A percentile compares a stretch with the other conserved stretches of the same genome.
Conservation (phyloP, 2,888 invertebrate genomes). For the Archips xylosteana region DNA sequence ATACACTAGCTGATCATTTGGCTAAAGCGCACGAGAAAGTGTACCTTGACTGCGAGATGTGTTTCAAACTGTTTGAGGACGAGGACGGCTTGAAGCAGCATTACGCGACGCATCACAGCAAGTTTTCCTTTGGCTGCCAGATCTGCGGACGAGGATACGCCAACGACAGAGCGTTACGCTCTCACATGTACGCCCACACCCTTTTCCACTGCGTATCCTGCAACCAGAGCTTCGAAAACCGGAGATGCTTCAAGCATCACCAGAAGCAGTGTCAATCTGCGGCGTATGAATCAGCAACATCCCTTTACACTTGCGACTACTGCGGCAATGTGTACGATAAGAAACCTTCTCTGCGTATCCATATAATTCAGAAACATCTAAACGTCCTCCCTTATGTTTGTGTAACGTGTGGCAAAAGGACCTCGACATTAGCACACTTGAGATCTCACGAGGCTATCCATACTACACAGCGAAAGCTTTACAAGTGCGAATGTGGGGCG, state of each 20-base stretch:
- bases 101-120: slow-evolving; percentile 50
- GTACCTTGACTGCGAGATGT: slow-evolving; percentile 56
- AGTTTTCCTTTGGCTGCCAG: slow-evolving; percentile 53
- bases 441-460: slow-evolving; percentile 67
- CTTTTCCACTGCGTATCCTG: slow-evolving; percentile 67
- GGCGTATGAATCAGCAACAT: slow-evolving; percentile 26
- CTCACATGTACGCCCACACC: slow-evolving; percentile 67
- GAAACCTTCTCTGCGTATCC: slow-evolving; percentile 70
- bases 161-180: slow-evolving; percentile 62
- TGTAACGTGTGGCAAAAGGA: slow-evolving; percentile 69
- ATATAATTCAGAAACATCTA: slow-evolving; percentile 74
- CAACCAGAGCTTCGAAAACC: slow-evolving; percentile 65
- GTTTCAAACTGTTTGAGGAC: slow-evolving; percentile 60
- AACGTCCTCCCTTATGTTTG: slow-evolving; percentile 69
- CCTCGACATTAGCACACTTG: slow-evolving; percentile 68
- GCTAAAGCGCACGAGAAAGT: slow-evolving; percentile 50
- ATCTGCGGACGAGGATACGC: slow-evolving; percentile 63
- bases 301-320: slow-evolving; percentile 63
- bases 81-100: slow-evolving; percentile 51
- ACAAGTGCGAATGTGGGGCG: slow-evolving; percentile 69
- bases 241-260: slow-evolving; percentile 68
- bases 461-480: slow-evolving; percentile 57
- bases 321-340: slow-evolving; percentile 68
- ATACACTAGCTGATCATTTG: slow-evolving; percentile 61
- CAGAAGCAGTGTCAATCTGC: slow-evolving; percentile 54